Evolutionary conservation across 2,888 invertebrate species (phyloP).

Genomic region (Geophilus truncorum): DNA sequence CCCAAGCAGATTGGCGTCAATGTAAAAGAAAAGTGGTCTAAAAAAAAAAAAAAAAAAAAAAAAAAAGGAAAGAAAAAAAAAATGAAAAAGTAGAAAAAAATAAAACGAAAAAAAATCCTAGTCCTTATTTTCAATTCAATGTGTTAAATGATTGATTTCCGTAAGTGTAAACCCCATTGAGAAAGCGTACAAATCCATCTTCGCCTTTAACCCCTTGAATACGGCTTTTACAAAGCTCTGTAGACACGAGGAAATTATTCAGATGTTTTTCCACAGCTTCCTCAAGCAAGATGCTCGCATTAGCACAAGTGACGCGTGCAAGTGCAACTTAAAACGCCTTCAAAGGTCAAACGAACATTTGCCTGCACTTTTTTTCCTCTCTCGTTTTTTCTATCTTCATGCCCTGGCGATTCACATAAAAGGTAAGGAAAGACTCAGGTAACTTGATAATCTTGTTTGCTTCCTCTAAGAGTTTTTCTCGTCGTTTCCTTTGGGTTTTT

Average conservation of each 20-base stretch:
- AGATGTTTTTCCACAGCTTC: neutral
- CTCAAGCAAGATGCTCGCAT: neutral
- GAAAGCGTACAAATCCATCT: neutral
- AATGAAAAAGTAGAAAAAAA: neutral
- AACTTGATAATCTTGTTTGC: slow-evolving; percentile 6
- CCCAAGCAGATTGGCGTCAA: slow-evolving; percentile 27
- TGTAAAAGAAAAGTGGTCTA: neutral
- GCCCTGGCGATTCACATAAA: neutral
- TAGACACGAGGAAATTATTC: neutral
- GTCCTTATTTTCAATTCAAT: neutral
- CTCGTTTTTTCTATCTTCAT: neutral
- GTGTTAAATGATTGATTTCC: slow-evolving; percentile 16
- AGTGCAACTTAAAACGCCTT: neutral
- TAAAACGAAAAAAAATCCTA: neutral
- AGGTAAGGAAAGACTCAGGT: neutral
- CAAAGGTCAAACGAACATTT: slow-evolving; percentile 7
- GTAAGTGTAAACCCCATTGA: neutral
- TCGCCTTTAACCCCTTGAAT: neutral
- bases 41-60: neutral
- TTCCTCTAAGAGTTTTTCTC: neutral
- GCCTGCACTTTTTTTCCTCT: neutral
- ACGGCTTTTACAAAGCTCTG: neutral
- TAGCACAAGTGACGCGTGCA: neutral
- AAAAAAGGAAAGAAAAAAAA: neutral
- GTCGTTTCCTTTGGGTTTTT: neutral